Evolutionary conservation across 2,797 vertebrate species (phyloP).

Genomic region (Eurystomus glaucurus): DNA sequence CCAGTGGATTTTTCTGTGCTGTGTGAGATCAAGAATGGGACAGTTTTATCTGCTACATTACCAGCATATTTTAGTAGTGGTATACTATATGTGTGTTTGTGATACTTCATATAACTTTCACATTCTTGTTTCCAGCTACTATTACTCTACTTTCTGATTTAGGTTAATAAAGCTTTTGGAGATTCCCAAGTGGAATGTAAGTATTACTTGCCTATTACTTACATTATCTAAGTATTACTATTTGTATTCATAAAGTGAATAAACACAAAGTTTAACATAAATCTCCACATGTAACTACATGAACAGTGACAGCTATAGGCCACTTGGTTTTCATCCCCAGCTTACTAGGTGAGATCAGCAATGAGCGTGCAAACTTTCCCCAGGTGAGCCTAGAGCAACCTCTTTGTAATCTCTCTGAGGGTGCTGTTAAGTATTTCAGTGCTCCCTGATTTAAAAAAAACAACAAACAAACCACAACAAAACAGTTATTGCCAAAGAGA

Average conservation of each 20-base stretch:
- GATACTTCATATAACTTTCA: not conserved
- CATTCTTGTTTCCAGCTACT: not conserved
- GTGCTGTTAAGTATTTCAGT: not conserved
- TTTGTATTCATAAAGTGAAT: not conserved
- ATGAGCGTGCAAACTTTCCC: not conserved
- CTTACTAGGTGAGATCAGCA: not conserved
- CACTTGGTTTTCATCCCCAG: conserved; percentile 18
- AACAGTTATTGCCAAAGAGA: not conserved
- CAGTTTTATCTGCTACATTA: not conserved
- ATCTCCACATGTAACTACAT: not conserved
- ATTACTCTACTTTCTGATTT: not conserved
- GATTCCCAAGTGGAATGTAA: not conserved
- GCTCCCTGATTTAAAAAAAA: not conserved
- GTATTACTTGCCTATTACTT: not conserved
- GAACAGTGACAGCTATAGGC: not conserved
- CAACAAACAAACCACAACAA: not conserved
- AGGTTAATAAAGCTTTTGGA: not conserved
- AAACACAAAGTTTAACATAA: conserved; percentile 15
- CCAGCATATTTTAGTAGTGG: not conserved
- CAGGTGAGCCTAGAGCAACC: not conserved
- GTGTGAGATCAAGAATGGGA: not conserved
- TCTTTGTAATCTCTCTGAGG: not conserved
- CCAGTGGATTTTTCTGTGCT: not conserved
- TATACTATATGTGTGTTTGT: not conserved
- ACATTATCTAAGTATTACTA: not conserved